phyloP scores from a whole-genome alignment of 1,140 invertebrate species.

The Harpegnathos saltator region DNA sequence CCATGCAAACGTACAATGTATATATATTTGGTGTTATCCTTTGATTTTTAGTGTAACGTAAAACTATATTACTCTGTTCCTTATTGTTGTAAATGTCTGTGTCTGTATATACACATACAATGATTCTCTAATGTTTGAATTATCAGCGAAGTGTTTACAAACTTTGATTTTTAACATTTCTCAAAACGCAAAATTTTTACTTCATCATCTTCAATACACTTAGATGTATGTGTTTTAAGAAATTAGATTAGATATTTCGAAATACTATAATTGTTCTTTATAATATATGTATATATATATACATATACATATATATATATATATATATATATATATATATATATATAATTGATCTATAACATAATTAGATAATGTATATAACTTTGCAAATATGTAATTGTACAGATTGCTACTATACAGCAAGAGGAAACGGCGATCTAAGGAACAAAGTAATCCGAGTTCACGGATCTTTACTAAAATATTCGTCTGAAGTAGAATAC shows the following conservation, averaged over 20 bases:
- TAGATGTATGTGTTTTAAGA: not conserved
- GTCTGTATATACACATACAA: too few relatives aligned
- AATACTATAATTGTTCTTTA: not conserved
- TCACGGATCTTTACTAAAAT: slow-evolving; percentile 53
- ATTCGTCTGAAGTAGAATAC: slow-evolving; percentile 58
- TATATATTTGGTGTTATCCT: slow-evolving; percentile 76
- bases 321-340: too few relatives aligned
- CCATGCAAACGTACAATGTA: slow-evolving; percentile 65
- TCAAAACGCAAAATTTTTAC: not conserved
- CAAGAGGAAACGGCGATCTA: not conserved
- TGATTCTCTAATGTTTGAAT: slow-evolving; percentile 24
- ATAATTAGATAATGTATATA: not conserved
- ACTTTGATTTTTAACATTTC: slow-evolving; percentile 1
- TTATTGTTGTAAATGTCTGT: not conserved
- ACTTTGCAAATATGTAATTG: not conserved
- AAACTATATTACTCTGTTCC: slow-evolving; percentile 53
- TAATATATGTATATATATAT: too few relatives aligned
- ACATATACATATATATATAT: too few relatives aligned
- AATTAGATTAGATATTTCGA: not conserved
- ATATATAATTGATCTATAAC: not conserved
- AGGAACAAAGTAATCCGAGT: slow-evolving; percentile 50
- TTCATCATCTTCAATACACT: not conserved
- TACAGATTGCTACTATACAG: not conserved
- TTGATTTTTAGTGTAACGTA: slow-evolving; percentile 73
- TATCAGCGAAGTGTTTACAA: not conserved